A percentile compares a stretch with the other conserved stretches of the same genome.
These are phyloP conservation scores for Leucoraja erinaceus DNA, from an alignment of 2,113 vertebrate genomes.

Conservation along the genomic window DNA sequence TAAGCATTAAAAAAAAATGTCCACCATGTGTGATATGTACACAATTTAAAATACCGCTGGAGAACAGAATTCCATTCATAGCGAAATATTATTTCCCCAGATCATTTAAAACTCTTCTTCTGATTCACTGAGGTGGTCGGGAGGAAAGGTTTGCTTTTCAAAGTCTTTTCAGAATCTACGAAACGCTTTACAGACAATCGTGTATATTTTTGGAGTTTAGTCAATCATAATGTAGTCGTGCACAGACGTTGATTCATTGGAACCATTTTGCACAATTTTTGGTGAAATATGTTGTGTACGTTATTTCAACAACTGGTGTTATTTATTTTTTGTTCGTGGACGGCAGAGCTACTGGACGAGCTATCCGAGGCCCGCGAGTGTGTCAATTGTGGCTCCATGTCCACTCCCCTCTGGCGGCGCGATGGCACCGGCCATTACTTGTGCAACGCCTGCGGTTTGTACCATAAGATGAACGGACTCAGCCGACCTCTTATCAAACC, in stretches of 20 bases:
- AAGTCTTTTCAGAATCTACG: too few species aligned
- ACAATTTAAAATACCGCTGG: too few species aligned
- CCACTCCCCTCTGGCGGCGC: constrained; percentile 93
- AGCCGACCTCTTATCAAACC: constrained; percentile 96
- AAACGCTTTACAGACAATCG: too few species aligned
- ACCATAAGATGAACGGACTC: constrained; percentile 98
- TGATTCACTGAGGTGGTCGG: neutral
- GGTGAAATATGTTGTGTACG: neutral
- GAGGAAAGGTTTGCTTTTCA: too few species aligned
- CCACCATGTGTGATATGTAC: too few species aligned
- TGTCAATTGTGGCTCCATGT: constrained; percentile 96
- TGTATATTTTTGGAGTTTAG: too few species aligned
- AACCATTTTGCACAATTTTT: neutral
- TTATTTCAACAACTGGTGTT: neutral
- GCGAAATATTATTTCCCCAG: neutral
- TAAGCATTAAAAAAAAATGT: neutral
- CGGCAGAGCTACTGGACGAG: constrained; percentile 83
- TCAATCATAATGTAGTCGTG: too few species aligned
- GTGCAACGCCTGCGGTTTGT: constrained; percentile 96
- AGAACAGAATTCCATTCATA: neutral
- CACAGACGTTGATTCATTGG: neutral
- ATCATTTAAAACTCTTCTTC: neutral
- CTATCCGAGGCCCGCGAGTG: constrained; percentile 88
- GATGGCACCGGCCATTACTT: constrained; percentile 97
- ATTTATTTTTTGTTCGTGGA: neutral